Evolutionary conservation across 1,140 invertebrate genomes (phyloP).

Genomic region (Batillaria attramentaria): DNA sequence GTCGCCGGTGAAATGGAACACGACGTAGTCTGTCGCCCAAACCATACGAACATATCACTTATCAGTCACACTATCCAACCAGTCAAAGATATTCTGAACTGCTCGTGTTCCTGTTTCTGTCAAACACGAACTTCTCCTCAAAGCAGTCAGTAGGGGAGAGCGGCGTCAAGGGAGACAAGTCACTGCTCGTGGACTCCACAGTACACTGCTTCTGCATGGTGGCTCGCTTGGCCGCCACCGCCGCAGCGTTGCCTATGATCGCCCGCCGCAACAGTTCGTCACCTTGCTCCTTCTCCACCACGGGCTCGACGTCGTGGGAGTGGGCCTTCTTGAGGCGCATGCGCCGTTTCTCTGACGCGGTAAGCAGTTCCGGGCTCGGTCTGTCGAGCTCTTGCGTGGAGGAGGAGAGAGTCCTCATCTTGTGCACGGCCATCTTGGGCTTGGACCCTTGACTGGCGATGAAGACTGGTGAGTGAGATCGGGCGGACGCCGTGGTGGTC

Average conservation of each 20-base stretch:
- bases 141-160: neutral
- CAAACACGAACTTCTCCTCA: slow-evolving; percentile 3
- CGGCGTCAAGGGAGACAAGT: neutral
- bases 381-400: neutral
- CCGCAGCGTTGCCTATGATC: neutral
- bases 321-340: slow-evolving; percentile 11
- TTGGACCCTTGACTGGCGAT: neutral
- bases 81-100: slow-evolving; percentile 10
- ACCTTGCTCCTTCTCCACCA: neutral
- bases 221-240: neutral
- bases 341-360: neutral
- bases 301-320: slow-evolving; percentile 11
- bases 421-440: slow-evolving; percentile 17
- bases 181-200: neutral
- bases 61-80: neutral
- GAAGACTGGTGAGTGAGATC: neutral
- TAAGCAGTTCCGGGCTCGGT: neutral
- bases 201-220: slow-evolving; percentile 7
- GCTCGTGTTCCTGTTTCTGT: slow-evolving; percentile 2
- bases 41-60: neutral
- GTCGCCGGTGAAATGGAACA: no score
- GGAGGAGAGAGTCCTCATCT: neutral
- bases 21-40: neutral
- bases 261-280: slow-evolving; percentile 16
- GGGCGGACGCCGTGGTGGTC: neutral